These are phyloP conservation scores for Corbicula japonica DNA, from an alignment of 2,888 invertebrate species.

Conservation along the genomic window DNA sequence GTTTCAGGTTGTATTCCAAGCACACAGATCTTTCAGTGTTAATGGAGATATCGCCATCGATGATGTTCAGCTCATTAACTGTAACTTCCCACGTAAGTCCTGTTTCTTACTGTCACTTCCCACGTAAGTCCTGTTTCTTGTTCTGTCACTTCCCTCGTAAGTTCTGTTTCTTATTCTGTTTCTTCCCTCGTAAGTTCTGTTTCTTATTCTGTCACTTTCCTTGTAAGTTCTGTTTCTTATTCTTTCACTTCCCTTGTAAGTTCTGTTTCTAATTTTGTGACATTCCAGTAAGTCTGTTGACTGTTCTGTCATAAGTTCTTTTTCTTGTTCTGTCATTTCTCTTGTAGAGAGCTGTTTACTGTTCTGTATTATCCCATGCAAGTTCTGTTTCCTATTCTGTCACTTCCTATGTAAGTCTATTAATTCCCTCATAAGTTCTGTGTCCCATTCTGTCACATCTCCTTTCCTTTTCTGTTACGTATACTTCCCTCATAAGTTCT, in stretches of 20 bases:
- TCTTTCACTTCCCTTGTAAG: neutral
- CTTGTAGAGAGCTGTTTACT: no score
- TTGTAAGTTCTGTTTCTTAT: no score
- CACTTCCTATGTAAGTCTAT: no score
- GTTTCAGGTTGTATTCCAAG: constrained; percentile 72
- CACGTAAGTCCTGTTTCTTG: no score
- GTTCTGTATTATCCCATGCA: constrained; percentile 81
- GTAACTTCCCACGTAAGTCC: constrained; percentile 78
- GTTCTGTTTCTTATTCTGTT: no score
- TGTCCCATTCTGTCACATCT: no score
- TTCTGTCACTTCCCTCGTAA: neutral
- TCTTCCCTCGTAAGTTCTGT: neutral
- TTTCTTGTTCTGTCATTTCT: no score
- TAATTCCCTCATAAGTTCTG: no score
- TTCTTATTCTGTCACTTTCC: no score
- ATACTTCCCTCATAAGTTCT: no score
- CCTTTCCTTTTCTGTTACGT: no score
- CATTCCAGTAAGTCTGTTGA: neutral
- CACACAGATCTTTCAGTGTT: constrained; percentile 69
- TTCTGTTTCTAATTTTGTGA: no score
- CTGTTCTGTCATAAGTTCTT: neutral
- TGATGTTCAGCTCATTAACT: constrained; percentile 80
- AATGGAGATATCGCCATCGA: constrained; percentile 82
- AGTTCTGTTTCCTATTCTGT: constrained; percentile 23
- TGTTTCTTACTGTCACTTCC: neutral